A percentile compares a stretch with the other conserved stretches of the same genome.
Evolutionary conservation across 1,140 invertebrate genomes (phyloP).

Genomic region (Physella acuta): DNA sequence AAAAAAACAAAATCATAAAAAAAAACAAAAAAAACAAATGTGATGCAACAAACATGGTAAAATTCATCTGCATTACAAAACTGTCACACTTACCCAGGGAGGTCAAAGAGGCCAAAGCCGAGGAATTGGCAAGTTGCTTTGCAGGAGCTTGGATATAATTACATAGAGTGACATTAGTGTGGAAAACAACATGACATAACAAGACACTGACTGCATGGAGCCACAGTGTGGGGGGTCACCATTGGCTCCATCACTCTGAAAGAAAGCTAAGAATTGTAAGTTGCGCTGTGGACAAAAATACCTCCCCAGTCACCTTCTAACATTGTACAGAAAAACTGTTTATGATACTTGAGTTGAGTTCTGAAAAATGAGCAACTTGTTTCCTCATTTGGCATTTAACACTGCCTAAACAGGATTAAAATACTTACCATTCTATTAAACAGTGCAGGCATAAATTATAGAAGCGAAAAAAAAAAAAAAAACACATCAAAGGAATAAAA

Average conservation of each 20-base stretch:
- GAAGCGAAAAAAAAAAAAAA: no score
- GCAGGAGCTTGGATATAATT: slow-evolving; percentile 67
- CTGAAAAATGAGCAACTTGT: no score
- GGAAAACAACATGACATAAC: slow-evolving; percentile 14
- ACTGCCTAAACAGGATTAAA: no score
- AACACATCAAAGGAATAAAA: no score
- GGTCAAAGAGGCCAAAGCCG: slow-evolving; percentile 71
- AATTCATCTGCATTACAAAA: no score
- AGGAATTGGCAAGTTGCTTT: slow-evolving; percentile 69
- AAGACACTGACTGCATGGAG: background rate
- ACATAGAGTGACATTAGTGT: slow-evolving; percentile 48
- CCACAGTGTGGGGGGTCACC: background rate
- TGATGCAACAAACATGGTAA: no score
- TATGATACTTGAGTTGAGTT: background rate
- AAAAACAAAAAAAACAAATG: no score
- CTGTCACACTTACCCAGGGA: slow-evolving; percentile 69
- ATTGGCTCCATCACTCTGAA: slow-evolving; percentile 8
- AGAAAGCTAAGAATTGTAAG: slow-evolving; percentile 12
- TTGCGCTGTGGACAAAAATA: slow-evolving; percentile 7
- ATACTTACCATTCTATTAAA: no score
- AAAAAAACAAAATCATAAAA: no score
- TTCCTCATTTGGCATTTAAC: no score
- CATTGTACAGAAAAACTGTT: background rate
- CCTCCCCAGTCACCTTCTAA: background rate
- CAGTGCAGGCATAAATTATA: no score